Percentiles rank a stretch among this genome's conserved stretches.
These are phyloP conservation scores for Danio jaintianensis DNA, from an alignment of 2,797 vertebrate species.

Conservation along the genomic window DNA sequence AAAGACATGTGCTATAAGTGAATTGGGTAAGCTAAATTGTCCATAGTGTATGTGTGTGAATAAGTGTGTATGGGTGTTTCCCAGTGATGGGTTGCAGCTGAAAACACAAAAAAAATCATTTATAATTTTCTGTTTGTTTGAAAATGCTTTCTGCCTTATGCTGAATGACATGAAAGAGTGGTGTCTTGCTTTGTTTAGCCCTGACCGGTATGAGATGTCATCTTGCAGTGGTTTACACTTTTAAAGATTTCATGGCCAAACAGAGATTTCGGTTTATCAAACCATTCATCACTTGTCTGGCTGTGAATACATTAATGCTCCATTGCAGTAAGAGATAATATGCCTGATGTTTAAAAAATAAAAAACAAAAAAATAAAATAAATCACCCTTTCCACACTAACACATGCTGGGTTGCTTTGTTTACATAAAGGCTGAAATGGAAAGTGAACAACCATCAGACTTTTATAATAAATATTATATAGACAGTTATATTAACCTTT, in stretches of 20 bases:
- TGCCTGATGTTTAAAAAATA: constrained; percentile 15
- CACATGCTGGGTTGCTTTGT: neutral
- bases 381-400: neutral
- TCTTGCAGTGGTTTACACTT: constrained; percentile 4
- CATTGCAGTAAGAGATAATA: neutral
- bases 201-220: constrained; percentile 4
- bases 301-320: constrained; percentile 30
- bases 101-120: neutral
- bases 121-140: neutral
- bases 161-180: neutral
- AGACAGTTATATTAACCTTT: too few species aligned
- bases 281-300: constrained; percentile 26
- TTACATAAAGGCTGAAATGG: neutral
- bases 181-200: constrained; percentile 17
- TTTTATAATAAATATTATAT: neutral
- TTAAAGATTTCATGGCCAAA: constrained; percentile 15
- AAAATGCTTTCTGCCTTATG: neutral
- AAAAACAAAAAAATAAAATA: too few species aligned
- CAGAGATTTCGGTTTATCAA: constrained; percentile 12
- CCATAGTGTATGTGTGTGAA: too few species aligned
- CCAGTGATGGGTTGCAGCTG: too few species aligned
- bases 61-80: too few species aligned
- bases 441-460: neutral
- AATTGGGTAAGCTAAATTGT: too few species aligned
- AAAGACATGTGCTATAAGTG: too few species aligned